Percentiles rank a stretch among this genome's conserved stretches.
Evolutionary conservation across 2,888 invertebrate species (phyloP).

Genomic region (Ennomos erosarius): DNA sequence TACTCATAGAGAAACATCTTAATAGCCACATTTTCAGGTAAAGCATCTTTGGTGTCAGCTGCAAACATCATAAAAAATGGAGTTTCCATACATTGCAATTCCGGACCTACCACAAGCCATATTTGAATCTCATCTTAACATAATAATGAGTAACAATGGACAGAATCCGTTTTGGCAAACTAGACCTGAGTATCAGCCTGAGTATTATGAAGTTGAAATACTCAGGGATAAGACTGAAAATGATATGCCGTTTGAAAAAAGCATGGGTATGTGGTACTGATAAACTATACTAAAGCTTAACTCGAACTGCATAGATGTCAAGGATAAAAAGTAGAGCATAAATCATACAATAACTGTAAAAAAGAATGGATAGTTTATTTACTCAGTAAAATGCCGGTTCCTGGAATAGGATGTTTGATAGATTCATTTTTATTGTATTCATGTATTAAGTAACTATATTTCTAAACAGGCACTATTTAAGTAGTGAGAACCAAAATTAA

Average conservation of each 20-base stretch:
- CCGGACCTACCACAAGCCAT: background rate
- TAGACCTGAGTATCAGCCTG: background rate
- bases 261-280: background rate
- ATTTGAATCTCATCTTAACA: slow-evolving; percentile 6
- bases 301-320: too few species aligned
- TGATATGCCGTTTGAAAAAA: slow-evolving; percentile 2
- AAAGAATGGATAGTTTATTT: too few species aligned
- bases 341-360: too few species aligned
- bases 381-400: too few species aligned
- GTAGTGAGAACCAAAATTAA: too few species aligned
- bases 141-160: background rate
- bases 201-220: slow-evolving; percentile 10
- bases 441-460: too few species aligned
- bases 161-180: background rate
- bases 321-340: too few species aligned
- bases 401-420: too few species aligned
- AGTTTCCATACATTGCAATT: background rate
- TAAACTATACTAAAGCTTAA: too few species aligned
- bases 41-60: background rate
- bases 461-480: too few species aligned
- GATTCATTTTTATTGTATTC: too few species aligned
- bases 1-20: too few species aligned
- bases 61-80: background rate
- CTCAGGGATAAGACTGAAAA: background rate
- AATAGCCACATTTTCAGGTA: background rate